Base-by-base conservation (phyloP, 2,113 vertebrate genomes). In the Microcebus lehilahytsara region DNA sequence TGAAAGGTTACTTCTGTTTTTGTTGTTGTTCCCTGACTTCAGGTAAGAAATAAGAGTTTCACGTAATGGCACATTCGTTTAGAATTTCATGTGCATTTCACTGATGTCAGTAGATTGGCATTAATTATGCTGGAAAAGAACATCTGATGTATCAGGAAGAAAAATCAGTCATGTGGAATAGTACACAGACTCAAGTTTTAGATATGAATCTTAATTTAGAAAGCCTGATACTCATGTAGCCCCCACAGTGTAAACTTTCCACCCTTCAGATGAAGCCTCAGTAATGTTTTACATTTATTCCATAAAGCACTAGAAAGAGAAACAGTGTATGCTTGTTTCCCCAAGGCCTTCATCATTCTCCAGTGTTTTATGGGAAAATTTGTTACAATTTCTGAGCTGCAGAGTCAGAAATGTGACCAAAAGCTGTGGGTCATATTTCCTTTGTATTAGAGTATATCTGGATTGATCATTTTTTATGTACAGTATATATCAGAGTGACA, bases 121-220 rank as follows among this genome's bases (percentile, higher is more conserved):
- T 94, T 91, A 98, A 97, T 96, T 95, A 94, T 34, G 90, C 23
- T 85, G 9, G 74, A 95, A 93, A 90, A 67, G 30, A 93, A 58
- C 94, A 96, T 42, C 64, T 83, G 77, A 93, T 95, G 25, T 67
- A 74, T 91, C 40, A 67, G 16, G n/a, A 51, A 92, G 81, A 88
- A 95, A 89, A 96, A 30, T 88, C 71, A 94, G 79, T 85, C 96
- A 89, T 91, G 90, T 90, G 66, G 92, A 97, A 97, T 5, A 32
- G 58, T 49, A 92, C 42, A 92, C 16, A 89, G 72, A 16, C 78
- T 81, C 51, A 37, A 93, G 67, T 95, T 97, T 92, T 77, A 93
- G 34, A 40, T 88, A 94, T 0, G 0, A 96, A 93, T 97, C 64
- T 91, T 95, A 96, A 92, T 92, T 94, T 79, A 77, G 69, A 92